Percentiles rank a stretch among this genome's conserved stretches.
Evolutionary conservation across 2,113 vertebrate species (phyloP).

Genomic region (Ceratotherium simum): DNA sequence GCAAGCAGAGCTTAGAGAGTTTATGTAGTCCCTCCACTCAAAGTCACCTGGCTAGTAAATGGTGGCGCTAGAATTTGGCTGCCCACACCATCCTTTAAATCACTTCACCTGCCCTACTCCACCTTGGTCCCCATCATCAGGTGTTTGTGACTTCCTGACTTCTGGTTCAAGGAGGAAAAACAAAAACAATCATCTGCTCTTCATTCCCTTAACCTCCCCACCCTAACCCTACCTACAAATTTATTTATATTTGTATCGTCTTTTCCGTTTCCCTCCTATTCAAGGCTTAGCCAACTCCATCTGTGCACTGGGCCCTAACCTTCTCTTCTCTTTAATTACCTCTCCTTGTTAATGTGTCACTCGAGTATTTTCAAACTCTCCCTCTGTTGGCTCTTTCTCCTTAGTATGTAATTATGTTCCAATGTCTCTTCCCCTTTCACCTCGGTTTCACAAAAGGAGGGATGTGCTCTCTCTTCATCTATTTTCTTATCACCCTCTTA

Average conservation of each 20-base stretch:
- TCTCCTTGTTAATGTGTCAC: neutral
- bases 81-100: neutral
- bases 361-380: neutral
- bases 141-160: neutral
- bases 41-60: neutral
- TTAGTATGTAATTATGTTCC: neutral
- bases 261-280: neutral
- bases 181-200: neutral
- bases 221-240: neutral
- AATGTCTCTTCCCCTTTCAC: neutral
- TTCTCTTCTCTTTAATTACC: neutral
- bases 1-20: neutral
- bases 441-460: neutral
- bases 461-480: neutral
- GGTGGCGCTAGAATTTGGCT: neutral
- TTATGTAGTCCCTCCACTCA: neutral
- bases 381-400: neutral
- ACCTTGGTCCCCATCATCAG: neutral
- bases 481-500: neutral
- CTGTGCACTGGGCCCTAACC: neutral
- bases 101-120: neutral
- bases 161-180: neutral
- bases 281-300: neutral
- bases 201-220: neutral
- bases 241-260: neutral